These are phyloP conservation scores for Chaetorhynchus papuensis DNA, from an alignment of 2,113 vertebrate species.

Conservation along the genomic window DNA sequence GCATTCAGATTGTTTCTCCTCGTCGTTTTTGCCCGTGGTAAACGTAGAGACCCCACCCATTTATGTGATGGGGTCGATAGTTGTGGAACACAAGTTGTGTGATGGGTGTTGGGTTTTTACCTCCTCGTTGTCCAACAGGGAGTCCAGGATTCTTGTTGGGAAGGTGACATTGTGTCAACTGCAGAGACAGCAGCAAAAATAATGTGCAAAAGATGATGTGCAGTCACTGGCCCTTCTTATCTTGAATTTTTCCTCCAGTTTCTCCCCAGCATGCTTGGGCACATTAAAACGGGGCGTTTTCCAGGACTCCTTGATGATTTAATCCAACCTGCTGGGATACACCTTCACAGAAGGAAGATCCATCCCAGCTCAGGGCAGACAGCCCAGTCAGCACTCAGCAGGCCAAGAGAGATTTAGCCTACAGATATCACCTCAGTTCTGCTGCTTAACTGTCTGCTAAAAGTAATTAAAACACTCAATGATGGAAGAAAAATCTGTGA, in stretches of 20 bases:
- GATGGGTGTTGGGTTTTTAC: neutral
- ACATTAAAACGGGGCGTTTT: neutral
- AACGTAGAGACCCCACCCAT: neutral
- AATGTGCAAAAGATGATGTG: neutral
- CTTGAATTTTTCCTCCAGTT: neutral
- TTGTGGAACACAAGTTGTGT: rapidly evolving
- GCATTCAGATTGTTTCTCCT: neutral
- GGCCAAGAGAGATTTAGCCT: constrained; percentile 19
- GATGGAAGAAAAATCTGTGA: neutral
- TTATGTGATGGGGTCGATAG: rapidly evolving
- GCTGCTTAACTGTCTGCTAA: neutral
- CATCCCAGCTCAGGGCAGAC: neutral
- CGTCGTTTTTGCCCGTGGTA: rapidly evolving
- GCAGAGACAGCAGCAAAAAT: neutral
- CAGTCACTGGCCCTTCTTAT: neutral
- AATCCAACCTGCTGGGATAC: neutral
- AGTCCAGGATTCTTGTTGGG: rapidly evolving
- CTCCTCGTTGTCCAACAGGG: rapidly evolving
- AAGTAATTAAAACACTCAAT: constrained; percentile 27
- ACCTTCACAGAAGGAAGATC: neutral
- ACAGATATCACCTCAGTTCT: neutral
- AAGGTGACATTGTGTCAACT: neutral
- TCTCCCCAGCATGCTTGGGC: neutral
- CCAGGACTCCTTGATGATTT: neutral
- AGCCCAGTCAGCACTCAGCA: constrained; percentile 25